phyloP scores from a whole-genome alignment of 1,140 invertebrate genomes.

The Nasonia giraulti region DNA sequence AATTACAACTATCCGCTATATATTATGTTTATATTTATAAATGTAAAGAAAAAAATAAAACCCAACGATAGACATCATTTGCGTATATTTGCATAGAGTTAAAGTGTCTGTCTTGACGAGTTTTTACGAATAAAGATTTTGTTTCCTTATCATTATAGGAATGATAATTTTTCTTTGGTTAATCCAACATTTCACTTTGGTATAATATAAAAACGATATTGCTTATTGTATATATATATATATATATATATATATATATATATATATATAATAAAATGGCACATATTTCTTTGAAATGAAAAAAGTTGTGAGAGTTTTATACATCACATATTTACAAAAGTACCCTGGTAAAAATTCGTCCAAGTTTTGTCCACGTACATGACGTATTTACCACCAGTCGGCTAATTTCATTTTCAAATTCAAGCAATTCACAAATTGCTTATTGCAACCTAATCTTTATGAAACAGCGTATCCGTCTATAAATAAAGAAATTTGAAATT shows the following conservation, averaged over 20 bases:
- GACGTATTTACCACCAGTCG: background rate
- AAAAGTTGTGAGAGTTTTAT: slow-evolving; percentile 1
- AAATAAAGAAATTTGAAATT: slow-evolving; percentile 4
- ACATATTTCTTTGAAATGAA: slow-evolving; percentile 33
- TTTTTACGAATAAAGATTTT: slow-evolving; percentile 8
- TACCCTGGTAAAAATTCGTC: slow-evolving; percentile 51
- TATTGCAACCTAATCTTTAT: background rate
- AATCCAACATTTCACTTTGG: background rate
- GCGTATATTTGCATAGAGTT: background rate
- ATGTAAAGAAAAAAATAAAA: slow-evolving; percentile 32
- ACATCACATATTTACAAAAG: slow-evolving; percentile 50
- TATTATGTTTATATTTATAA: slow-evolving; percentile 26
- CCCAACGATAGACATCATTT: slow-evolving; percentile 14
- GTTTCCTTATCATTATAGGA: background rate
- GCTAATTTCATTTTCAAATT: background rate
- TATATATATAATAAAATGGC: slow-evolving; percentile 8
- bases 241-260: slow-evolving; percentile 1
- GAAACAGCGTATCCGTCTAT: background rate
- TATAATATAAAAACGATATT: slow-evolving; percentile 44
- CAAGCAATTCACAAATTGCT: background rate
- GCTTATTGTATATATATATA: slow-evolving; percentile 13
- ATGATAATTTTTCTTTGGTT: slow-evolving; percentile 25
- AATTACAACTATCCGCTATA: slow-evolving; percentile 40
- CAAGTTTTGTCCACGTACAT: slow-evolving; percentile 32
- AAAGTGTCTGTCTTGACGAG: background rate